Conservation (phyloP, 2,888 invertebrate species). For the Cosmia pyralina region DNA sequence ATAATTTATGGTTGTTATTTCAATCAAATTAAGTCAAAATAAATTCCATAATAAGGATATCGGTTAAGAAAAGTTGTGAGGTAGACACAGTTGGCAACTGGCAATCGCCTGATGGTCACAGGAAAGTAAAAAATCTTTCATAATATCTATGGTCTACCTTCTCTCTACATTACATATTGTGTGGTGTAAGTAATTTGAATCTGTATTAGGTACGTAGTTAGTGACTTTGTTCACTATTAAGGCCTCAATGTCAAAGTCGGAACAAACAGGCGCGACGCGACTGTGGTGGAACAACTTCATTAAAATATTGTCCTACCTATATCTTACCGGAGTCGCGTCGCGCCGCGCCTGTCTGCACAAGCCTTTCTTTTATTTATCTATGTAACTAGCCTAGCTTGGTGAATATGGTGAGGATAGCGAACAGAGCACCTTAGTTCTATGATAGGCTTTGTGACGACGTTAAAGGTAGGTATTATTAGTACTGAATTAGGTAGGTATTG, state of each 20-base stretch:
- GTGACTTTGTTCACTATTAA: background rate
- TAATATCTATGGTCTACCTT: too few species aligned
- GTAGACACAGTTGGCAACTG: too few species aligned
- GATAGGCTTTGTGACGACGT: background rate
- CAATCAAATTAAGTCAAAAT: background rate
- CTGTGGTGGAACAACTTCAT: too few species aligned
- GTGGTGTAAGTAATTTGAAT: background rate
- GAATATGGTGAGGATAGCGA: background rate
- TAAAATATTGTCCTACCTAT: too few species aligned
- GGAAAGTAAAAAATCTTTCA: background rate
- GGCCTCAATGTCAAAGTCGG: too few species aligned
- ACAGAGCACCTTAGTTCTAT: background rate
- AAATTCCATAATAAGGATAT: background rate
- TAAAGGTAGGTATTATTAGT: constrained; percentile 18
- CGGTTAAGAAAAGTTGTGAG: background rate
- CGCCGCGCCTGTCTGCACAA: too few species aligned
- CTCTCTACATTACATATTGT: too few species aligned
- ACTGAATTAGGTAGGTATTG: constrained; percentile 5
- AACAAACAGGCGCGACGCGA: too few species aligned
- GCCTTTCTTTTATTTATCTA: background rate
- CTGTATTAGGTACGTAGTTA: constrained; percentile 2
- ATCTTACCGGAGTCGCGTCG: too few species aligned
- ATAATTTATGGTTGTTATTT: background rate
- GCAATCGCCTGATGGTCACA: background rate
- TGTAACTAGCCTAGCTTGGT: background rate